Conservation (phyloP, 2,888 invertebrate species). For the Labia minor region DNA sequence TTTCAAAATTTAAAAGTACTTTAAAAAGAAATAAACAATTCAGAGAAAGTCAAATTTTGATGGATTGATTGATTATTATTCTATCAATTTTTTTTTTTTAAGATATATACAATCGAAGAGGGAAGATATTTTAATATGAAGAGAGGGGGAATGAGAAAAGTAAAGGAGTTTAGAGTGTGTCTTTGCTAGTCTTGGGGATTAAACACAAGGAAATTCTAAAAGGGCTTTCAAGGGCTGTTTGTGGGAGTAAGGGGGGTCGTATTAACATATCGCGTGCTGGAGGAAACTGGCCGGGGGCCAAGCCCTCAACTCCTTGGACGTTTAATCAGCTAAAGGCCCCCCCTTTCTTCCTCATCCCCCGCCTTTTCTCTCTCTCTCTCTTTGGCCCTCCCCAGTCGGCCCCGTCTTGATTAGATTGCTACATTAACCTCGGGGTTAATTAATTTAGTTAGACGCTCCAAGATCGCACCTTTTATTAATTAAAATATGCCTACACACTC, state of each 20-base stretch:
- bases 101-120: background rate
- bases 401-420: conserved; percentile 13
- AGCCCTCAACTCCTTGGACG: conserved; percentile 13
- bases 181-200: background rate
- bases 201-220: background rate
- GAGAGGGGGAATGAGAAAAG: too few species aligned
- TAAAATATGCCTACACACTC: conserved; percentile 13
- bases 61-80: too few species aligned
- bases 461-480: conserved; percentile 13
- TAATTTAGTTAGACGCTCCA: conserved; percentile 13
- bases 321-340: conserved; percentile 13
- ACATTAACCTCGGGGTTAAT: conserved; percentile 13
- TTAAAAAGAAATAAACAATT: too few species aligned
- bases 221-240: background rate
- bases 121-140: too few species aligned
- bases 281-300: background rate
- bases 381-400: background rate
- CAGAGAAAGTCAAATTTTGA: too few species aligned
- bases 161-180: too few species aligned
- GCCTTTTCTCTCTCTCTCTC: background rate
- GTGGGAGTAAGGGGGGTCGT: background rate
- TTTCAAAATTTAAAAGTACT: too few species aligned
- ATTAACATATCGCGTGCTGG: conserved; percentile 4
- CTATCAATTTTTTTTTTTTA: background rate
- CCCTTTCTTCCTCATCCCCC: background rate